phyloP scores from a whole-genome alignment of 2,888 invertebrate genomes.

The Cataglyphis altisquamis region DNA sequence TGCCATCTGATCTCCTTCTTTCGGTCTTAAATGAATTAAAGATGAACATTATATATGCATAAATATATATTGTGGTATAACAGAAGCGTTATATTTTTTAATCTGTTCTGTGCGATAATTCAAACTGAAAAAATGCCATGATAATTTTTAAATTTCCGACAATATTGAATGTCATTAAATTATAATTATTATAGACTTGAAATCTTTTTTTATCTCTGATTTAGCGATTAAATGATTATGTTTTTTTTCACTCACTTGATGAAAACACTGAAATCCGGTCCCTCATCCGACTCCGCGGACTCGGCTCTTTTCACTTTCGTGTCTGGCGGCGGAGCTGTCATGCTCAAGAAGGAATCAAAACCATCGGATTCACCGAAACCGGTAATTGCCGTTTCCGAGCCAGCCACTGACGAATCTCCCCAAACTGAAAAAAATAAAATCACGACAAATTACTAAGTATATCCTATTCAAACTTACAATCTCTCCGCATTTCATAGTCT shows the following conservation, averaged over 20 bases:
- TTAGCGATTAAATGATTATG: not conserved
- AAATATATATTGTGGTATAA: not conserved
- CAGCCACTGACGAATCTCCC: slow-evolving; percentile 84
- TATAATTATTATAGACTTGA: not conserved
- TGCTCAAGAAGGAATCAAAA: slow-evolving; percentile 93
- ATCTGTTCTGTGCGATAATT: not conserved
- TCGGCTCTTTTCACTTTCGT: slow-evolving; percentile 88
- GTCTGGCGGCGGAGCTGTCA: slow-evolving; percentile 93
- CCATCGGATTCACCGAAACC: slow-evolving; percentile 91
- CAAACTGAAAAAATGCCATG: not conserved
- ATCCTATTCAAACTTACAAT: not conserved
- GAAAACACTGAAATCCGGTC: slow-evolving; percentile 93
- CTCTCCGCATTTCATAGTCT: not conserved
- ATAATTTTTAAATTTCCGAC: not conserved
- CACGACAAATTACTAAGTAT: not conserved
- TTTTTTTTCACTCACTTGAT: slow-evolving; percentile 88
- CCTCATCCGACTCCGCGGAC: slow-evolving; percentile 93
- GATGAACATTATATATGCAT: not conserved
- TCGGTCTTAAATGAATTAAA: slow-evolving; percentile 83
- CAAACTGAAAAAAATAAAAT: slow-evolving; percentile 80
- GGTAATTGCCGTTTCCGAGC: slow-evolving; percentile 80
- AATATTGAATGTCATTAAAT: not conserved
- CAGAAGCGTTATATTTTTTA: not conserved
- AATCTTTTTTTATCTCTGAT: slow-evolving; percentile 1
- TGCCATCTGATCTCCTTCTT: slow-evolving; percentile 85